Evolutionary conservation across 2,113 vertebrate species (phyloP).

Genomic region (Mobula birostris): DNA sequence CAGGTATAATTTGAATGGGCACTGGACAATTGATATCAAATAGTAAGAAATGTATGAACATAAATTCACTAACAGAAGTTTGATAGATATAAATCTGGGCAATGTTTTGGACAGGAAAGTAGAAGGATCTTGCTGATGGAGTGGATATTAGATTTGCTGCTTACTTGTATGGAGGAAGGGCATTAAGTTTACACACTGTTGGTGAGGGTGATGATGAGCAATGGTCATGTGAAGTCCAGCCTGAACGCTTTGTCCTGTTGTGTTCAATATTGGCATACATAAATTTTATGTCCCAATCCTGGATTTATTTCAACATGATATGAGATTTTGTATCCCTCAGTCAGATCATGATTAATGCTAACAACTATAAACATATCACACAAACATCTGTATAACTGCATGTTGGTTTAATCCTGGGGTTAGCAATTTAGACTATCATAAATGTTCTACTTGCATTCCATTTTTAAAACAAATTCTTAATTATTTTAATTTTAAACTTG

Average conservation of each 20-base stretch:
- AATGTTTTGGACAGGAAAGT: no score
- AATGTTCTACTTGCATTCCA: neutral
- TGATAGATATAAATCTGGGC: no score
- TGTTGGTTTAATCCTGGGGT: neutral
- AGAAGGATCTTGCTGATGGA: no score
- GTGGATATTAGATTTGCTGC: no score
- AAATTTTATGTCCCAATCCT: neutral
- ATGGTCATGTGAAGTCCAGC: neutral
- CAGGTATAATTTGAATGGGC: no score
- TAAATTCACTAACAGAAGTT: no score
- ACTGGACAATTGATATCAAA: no score
- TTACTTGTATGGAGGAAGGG: no score
- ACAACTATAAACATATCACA: neutral
- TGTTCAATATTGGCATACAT: no score
- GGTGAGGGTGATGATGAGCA: neutral
- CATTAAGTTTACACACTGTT: no score
- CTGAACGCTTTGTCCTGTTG: no score
- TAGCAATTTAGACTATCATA: neutral
- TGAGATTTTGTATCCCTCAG: neutral
- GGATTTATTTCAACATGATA: neutral
- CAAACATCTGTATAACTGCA: neutral
- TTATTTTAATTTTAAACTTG: neutral
- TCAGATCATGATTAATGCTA: neutral
- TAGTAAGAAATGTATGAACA: no score
- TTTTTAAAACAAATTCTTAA: neutral